A percentile compares a stretch with the other conserved stretches of the same genome.
Evolutionary conservation across 2,113 vertebrate species (phyloP).

Genomic region (Oceanites oceanicus): DNA sequence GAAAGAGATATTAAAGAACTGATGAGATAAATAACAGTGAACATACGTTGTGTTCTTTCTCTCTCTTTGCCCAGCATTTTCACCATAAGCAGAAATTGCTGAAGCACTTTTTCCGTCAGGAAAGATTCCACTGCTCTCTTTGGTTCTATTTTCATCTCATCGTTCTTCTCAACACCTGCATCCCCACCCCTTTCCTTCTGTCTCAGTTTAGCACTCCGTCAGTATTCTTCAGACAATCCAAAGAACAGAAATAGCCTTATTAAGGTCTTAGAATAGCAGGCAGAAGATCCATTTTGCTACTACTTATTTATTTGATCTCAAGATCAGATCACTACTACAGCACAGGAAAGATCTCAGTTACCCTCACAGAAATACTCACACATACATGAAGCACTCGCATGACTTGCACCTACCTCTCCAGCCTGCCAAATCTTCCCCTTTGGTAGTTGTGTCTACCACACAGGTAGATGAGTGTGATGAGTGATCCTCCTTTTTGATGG

Average conservation of each 20-base stretch:
- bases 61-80: not conserved
- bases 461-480: conserved; percentile 88
- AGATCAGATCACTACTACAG: not conserved
- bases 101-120: not conserved
- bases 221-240: not conserved
- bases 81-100: not conserved
- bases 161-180: not conserved
- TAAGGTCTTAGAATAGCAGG: not conserved
- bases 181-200: not conserved
- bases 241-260: not conserved
- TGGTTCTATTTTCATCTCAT: not conserved
- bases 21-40: not conserved
- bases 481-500: conserved; percentile 75
- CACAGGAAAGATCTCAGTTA: not conserved
- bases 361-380: not conserved
- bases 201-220: not conserved
- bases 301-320: not conserved
- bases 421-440: conserved; percentile 70
- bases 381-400: not conserved
- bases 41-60: not conserved
- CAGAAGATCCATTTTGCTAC: not conserved
- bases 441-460: conserved; percentile 90
- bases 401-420: conserved; percentile 74
- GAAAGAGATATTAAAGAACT: not conserved
- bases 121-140: not conserved